phyloP scores from a whole-genome alignment of 2,888 invertebrate species.

The Thumatha senex region DNA sequence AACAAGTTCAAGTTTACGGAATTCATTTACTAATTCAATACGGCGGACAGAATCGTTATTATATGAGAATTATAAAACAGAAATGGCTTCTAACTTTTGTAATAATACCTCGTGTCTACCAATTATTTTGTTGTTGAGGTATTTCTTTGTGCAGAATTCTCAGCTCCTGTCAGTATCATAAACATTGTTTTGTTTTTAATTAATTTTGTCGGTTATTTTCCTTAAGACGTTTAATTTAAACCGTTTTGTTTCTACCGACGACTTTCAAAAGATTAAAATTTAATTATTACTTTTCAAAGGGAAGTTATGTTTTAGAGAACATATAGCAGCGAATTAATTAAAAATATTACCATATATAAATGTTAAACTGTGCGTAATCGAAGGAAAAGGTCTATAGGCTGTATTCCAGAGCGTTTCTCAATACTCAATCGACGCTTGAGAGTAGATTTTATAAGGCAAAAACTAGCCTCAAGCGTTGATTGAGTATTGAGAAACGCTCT shows the following conservation, averaged over 20 bases:
- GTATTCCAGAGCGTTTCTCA: too few relatives aligned
- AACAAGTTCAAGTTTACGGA: too few relatives aligned
- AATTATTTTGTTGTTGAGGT: conserved; percentile 4
- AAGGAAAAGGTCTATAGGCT: too few relatives aligned
- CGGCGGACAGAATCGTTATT: background rate
- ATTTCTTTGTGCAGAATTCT: conserved; percentile 2
- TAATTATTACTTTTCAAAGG: background rate
- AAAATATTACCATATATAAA: too few relatives aligned
- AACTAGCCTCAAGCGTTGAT: too few relatives aligned
- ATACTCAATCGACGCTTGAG: too few relatives aligned
- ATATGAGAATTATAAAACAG: background rate
- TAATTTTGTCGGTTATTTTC: conserved; percentile 4
- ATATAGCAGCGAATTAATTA: background rate
- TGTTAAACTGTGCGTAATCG: too few relatives aligned
- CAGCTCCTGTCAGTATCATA: conserved; percentile 2
- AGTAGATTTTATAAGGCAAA: too few relatives aligned
- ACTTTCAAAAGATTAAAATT: conserved; percentile 3
- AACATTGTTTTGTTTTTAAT: conserved; percentile 11
- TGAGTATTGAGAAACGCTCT: too few relatives aligned
- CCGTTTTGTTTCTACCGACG: background rate
- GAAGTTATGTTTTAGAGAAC: background rate
- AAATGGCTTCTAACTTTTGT: background rate
- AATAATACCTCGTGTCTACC: background rate
- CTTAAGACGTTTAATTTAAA: conserved; percentile 5
- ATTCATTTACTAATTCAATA: too few relatives aligned